Evolutionary conservation across 2,113 vertebrate species (phyloP).

Genomic region (Mellivora capensis): DNA sequence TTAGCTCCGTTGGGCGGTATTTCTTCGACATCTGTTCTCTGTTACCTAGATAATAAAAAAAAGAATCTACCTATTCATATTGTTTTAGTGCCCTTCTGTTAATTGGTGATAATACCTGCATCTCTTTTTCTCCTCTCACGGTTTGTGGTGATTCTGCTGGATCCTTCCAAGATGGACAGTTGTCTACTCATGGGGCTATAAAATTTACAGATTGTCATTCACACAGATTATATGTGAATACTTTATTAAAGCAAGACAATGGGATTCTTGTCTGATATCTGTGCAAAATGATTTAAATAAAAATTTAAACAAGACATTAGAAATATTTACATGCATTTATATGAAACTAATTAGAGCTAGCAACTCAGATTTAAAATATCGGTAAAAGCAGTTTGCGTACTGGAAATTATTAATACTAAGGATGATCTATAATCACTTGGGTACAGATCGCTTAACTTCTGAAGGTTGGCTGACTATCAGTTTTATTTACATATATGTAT

Average conservation of each 20-base stretch:
- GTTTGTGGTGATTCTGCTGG: not conserved
- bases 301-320: not conserved
- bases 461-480: not conserved
- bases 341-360: not conserved
- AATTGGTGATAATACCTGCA: not conserved
- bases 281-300: slow-evolving; percentile 18
- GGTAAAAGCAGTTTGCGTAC: not conserved
- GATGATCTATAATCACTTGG: not conserved
- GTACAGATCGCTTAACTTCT: not conserved
- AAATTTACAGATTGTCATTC: not conserved
- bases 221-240: not conserved
- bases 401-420: not conserved
- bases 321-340: not conserved
- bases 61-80: not conserved
- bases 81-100: not conserved
- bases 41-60: not conserved
- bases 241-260: slow-evolving; percentile 7
- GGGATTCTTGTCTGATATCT: not conserved
- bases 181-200: not conserved
- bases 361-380: not conserved
- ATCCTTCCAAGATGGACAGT: not conserved
- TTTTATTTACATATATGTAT: not conserved
- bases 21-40: not conserved
- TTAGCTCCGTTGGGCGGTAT: not conserved
- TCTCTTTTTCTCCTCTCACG: not conserved